phyloP scores from a whole-genome alignment of 2,797 vertebrate genomes.

The Hydrocynus forskahlii region DNA sequence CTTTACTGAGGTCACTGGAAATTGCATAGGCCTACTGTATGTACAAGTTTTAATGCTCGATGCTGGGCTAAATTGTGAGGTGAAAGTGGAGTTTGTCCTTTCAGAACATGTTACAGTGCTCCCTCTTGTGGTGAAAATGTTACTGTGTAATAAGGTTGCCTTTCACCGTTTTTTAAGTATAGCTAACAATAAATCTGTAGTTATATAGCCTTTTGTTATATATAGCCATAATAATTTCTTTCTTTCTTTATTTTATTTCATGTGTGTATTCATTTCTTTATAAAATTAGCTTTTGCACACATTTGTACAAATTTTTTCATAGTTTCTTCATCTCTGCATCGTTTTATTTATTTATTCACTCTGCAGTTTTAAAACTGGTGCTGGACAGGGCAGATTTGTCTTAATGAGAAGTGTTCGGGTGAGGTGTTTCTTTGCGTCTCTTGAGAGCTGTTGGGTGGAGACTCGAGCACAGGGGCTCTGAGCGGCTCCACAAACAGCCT shows the following conservation, averaged over 20 bases:
- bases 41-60: neutral
- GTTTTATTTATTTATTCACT: neutral
- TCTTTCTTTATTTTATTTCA: too few species aligned
- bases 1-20: neutral
- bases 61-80: too few species aligned
- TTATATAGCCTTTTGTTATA: neutral
- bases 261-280: neutral
- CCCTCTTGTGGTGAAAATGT: conserved; percentile 35
- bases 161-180: neutral
- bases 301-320: neutral
- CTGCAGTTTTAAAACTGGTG: neutral
- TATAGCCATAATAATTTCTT: neutral
- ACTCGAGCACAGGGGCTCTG: conserved; percentile 23
- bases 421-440: neutral
- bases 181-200: too few species aligned
- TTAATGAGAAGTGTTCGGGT: neutral
- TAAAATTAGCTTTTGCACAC: neutral
- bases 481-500: conserved; percentile 39
- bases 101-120: neutral
- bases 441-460: conserved; percentile 29
- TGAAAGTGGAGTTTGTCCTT: neutral
- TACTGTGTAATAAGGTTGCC: neutral
- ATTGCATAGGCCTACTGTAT: neutral
- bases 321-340: neutral
- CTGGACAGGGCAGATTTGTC: neutral